phyloP scores from a whole-genome alignment of 2,113 vertebrate species.

The Australoheros scitulus region DNA sequence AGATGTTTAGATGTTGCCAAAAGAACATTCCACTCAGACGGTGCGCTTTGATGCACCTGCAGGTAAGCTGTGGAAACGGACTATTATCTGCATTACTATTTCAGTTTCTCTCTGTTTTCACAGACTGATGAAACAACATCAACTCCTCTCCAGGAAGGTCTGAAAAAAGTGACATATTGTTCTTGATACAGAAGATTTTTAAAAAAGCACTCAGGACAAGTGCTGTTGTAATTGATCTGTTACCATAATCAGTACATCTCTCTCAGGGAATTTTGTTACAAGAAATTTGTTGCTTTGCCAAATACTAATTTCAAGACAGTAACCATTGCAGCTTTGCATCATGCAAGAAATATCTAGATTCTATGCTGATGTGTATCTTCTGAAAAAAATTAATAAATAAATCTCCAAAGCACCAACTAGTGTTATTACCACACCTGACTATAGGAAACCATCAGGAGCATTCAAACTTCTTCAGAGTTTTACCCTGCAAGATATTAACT shows the following conservation, averaged over 20 bases:
- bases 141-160: accelerated
- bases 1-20: neutral
- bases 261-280: accelerated
- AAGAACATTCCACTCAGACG: neutral
- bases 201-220: neutral
- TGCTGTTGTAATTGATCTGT: neutral
- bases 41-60: accelerated
- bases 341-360: neutral
- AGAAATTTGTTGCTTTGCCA: neutral
- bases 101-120: neutral
- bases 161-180: neutral
- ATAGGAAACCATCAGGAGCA: neutral
- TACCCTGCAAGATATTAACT: too few species aligned
- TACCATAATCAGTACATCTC: neutral
- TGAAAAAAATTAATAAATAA: too few species aligned
- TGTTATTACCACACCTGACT: neutral
- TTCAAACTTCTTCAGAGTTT: neutral
- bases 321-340: neutral
- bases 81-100: neutral
- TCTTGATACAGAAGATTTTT: neutral
- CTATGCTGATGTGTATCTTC: neutral
- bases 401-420: too few species aligned
- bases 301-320: neutral
- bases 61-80: neutral
- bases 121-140: neutral